Conservation (phyloP, 2,888 invertebrate species). For the Eupithecia tripunctaria region DNA sequence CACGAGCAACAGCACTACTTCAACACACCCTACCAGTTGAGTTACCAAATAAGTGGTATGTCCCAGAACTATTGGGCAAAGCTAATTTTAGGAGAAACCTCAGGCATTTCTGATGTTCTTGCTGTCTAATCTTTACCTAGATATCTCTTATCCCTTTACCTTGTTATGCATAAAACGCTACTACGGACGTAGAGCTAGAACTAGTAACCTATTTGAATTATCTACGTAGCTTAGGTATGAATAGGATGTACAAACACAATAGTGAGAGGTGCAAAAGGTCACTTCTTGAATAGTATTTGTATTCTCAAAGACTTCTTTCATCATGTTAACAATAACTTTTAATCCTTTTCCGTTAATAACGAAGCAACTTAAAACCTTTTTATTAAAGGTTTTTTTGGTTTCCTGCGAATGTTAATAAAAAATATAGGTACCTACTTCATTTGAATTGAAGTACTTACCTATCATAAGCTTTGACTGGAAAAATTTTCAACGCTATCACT, state of each 20-base stretch:
- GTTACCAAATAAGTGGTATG: no score
- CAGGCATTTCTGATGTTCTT: background rate
- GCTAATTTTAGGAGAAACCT: no score
- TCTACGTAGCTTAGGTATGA: background rate
- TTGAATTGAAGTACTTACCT: no score
- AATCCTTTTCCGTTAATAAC: background rate
- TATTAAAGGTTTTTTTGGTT: no score
- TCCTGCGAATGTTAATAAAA: no score
- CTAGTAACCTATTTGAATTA: background rate
- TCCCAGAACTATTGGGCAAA: no score
- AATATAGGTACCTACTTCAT: no score
- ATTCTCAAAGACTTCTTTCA: background rate
- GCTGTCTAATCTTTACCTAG: background rate
- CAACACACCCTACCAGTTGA: conserved; percentile 95
- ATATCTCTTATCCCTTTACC: background rate
- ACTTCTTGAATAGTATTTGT: conserved; percentile 5
- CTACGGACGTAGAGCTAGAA: background rate
- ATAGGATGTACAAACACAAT: conserved; percentile 3
- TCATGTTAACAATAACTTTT: background rate
- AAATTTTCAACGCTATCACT: no score
- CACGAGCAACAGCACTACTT: conserved; percentile 99
- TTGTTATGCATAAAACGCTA: background rate
- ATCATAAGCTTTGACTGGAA: no score
- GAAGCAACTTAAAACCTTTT: background rate
- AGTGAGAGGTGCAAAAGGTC: conserved; percentile 1